These are phyloP conservation scores for Lasius platythorax DNA, from an alignment of 2,888 invertebrate genomes.

Conservation along the genomic window DNA sequence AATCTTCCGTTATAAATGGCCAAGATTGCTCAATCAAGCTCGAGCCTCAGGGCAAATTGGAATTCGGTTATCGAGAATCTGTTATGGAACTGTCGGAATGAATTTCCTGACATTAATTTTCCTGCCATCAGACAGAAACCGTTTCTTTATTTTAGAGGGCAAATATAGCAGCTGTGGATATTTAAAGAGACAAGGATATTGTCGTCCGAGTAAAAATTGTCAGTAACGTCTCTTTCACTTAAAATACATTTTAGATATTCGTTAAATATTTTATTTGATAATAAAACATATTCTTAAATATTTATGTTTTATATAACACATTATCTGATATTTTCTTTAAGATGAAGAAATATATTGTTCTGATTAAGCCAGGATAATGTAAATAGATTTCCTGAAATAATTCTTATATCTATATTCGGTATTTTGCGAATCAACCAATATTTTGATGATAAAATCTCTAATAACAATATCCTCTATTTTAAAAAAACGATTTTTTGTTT, in stretches of 20 bases:
- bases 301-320: background rate
- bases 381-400: background rate
- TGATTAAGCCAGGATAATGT: too few species aligned
- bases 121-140: conserved; percentile 10
- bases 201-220: background rate
- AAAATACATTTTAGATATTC: background rate
- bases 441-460: conserved; percentile 59
- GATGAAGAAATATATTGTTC: too few species aligned
- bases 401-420: conserved; percentile 38
- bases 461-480: conserved; percentile 3
- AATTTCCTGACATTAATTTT: conserved; percentile 71
- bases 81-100: conserved; percentile 69
- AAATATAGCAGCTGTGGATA: background rate
- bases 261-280: background rate
- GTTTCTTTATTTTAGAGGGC: conserved; percentile 61
- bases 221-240: background rate
- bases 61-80: conserved; percentile 71
- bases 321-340: background rate
- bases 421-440: conserved; percentile 46
- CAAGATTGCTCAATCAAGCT: conserved; percentile 73
- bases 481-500: background rate
- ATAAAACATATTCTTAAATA: background rate
- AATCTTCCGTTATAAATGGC: conserved; percentile 64
- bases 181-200: background rate
- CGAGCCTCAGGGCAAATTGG: conserved; percentile 66